Base-by-base conservation (phyloP, 2,888 invertebrate genomes). In the Morpho deidamia region DNA sequence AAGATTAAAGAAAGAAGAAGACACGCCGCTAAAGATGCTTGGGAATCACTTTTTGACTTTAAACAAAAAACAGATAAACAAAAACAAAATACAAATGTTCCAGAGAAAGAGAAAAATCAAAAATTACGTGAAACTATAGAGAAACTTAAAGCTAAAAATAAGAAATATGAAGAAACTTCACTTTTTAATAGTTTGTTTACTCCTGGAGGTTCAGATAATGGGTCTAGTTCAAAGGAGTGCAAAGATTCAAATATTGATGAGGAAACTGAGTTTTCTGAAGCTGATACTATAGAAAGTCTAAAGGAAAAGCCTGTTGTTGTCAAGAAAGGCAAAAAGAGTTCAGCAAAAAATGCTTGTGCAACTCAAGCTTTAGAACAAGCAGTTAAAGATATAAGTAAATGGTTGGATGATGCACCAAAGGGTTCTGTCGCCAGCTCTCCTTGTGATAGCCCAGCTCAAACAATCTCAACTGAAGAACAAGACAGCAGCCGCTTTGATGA, bases 371-470 rank as follows among this genome's bases (percentile, higher is more conserved):
- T 88, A 50, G 88, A 90, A 62, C 94, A 95, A 83, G 95, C 94
- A 11, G 88, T 95, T 0, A 94, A 96, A 91, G 96, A 96, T 74
- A 96, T 96, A 41, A 96, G 95, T 74, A 95, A 96, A 69, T 96
- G 96, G 96, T 81, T 97, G 56, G 96, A 96, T 69, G 96, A 96
- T 67, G 94, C 96, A 0, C 96, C 96, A 0, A 93, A 93, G 64
- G 92, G 93, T 59, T 92, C 94, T 0, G 94, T 93, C 66, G 93
- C 93, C 61, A 95, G 94, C 66, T 95, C 96, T 1, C 95, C 95
- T 0, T 94, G 93, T 7, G 94, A 94, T 68, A 95, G 95, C 76
- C 96, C 96, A 0, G 92, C 94, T 2, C 92, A 92, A 58, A 92
- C 93, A 42, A 90, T 92, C 60, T 85, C 89, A 39, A 85, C 92